These are phyloP conservation scores for Micropoecilia bifurca DNA, from an alignment of 2,797 vertebrate genomes.

Conservation along the genomic window DNA sequence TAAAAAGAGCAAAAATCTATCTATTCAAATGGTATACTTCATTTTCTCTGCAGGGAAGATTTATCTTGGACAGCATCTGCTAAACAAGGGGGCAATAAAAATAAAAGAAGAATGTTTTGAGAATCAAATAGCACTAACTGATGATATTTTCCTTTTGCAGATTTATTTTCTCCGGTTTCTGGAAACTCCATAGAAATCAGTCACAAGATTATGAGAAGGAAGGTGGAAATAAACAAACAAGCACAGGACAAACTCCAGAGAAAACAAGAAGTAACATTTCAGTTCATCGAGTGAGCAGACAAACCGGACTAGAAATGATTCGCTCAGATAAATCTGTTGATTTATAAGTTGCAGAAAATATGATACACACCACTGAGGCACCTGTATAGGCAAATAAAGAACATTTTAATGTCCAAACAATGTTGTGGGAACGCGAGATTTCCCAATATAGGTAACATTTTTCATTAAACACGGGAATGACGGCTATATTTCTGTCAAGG, in stretches of 20 bases:
- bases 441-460: constrained; percentile 12
- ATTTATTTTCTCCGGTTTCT: neutral
- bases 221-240: neutral
- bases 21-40: too few relatives aligned
- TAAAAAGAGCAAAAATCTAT: too few relatives aligned
- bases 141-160: neutral
- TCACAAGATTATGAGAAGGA: neutral
- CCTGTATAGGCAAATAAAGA: neutral
- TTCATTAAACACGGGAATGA: constrained; percentile 12
- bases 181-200: neutral
- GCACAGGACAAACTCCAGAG: neutral
- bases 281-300: neutral
- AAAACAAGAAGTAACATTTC: neutral
- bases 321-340: neutral
- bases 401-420: neutral
- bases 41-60: neutral
- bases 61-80: neutral
- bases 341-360: neutral
- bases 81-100: neutral
- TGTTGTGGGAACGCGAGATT: constrained; percentile 18
- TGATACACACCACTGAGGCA: neutral
- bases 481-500: constrained; percentile 42
- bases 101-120: neutral
- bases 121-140: neutral
- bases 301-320: neutral